Evolutionary conservation across 2,888 invertebrate species (phyloP), one percentile per base, ranked within the genome.

Genomic region (Rhamphomyia laevipes): DNA sequence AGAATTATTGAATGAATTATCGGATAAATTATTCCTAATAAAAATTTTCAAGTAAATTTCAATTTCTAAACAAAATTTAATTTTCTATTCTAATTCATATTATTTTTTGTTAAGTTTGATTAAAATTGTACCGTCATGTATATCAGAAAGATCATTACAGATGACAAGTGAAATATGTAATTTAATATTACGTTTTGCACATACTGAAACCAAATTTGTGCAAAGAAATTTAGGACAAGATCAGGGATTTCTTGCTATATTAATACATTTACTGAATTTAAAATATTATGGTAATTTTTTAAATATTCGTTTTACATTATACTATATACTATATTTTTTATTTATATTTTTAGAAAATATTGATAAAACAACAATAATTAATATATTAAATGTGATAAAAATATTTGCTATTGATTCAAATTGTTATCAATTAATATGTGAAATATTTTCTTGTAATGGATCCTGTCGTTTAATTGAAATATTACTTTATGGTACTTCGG

Each of bases 141-240:
- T 50, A 42, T 47, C 43, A 35, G 0, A 46, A 48, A 17, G 56
- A 46, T 30, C 55, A 35, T 11, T 51, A 2, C 52, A 57, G 13
- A 62, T 69, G 58, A 56, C 63, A 3, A 59, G 55, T 0, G 62
- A 65, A 23, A 63, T 70, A 37, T 67, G 64, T 46, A 60, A 60
- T 31, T 53, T 70, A 3, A 63, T 67, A 43, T 53, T 60, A 0
- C 37, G 61, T n/a, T 64, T 61, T 44, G 58, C 63, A 48, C 35
- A 48, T 10, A 31, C 55, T 13, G 61, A 64, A 27, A 60, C 61
- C 41, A 40, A 50, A 3, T 61, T 61, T 16, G 51, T 68, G 11
- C 59, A 66, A 56, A 57, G 59, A 3, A 60, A 57, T 3, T 53
- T 65, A 5, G 63, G 63, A n/a, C 63, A 66, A 0, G 68, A 70